Conservation (phyloP, 1,140 invertebrate genomes). For the Eupristina koningsbergeri region DNA sequence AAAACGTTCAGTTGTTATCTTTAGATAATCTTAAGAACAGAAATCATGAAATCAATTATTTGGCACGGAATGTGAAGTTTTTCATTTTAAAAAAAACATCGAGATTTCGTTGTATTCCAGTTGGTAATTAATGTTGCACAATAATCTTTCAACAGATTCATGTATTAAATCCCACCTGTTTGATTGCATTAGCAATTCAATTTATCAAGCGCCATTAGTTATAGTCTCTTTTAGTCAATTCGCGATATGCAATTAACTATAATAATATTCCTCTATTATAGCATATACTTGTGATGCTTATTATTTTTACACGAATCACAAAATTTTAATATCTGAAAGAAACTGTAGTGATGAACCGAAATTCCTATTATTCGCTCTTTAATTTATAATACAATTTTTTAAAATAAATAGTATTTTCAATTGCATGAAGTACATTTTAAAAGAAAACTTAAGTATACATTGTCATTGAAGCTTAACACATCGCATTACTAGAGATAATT, state of each 20-base stretch:
- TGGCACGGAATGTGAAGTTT: neutral
- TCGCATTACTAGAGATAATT: neutral
- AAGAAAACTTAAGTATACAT: neutral
- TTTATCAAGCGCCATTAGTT: constrained; percentile 22
- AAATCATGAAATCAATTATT: neutral
- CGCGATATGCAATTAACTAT: constrained; percentile 21
- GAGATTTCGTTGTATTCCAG: constrained; percentile 58
- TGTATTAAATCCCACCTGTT: constrained; percentile 54
- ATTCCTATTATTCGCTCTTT: neutral
- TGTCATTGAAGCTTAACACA: neutral
- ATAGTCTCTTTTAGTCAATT: constrained; percentile 33
- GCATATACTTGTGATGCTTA: constrained; percentile 13
- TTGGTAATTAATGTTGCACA: constrained; percentile 52
- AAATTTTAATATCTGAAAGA: neutral
- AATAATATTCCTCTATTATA: neutral
- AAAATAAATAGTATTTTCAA: neutral
- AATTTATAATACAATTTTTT: neutral
- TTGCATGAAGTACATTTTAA: neutral
- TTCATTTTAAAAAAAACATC: constrained; percentile 23
- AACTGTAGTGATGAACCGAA: neutral
- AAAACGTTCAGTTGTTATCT: neutral
- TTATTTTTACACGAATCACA: constrained; percentile 4
- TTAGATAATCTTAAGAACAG: neutral
- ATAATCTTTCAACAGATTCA: constrained; percentile 54
- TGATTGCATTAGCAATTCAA: constrained; percentile 71